A percentile compares a stretch with the other conserved stretches of the same genome.
These are phyloP conservation scores for Channallabes apus DNA, from an alignment of 2,797 vertebrate species.

Conservation along the genomic window DNA sequence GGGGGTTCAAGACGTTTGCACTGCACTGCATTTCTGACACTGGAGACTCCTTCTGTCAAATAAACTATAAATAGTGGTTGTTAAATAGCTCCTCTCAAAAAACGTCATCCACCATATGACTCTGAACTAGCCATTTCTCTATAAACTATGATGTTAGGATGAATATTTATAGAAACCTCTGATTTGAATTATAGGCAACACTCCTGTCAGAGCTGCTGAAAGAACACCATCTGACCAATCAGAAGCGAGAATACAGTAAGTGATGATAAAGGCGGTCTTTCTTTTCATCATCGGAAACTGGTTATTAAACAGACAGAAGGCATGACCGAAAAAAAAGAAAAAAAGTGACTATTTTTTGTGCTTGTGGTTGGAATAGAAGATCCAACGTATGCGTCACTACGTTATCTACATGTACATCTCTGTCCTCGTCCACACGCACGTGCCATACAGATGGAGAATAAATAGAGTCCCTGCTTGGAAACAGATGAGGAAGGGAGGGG, in stretches of 20 bases:
- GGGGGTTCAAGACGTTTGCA: too few species aligned
- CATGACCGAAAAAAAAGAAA: background rate
- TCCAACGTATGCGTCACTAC: background rate
- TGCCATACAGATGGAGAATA: constrained; percentile 51
- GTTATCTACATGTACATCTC: constrained; percentile 5
- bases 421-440: constrained; percentile 45
- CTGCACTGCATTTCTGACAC: background rate
- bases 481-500: background rate
- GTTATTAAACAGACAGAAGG: background rate
- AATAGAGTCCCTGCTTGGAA: constrained; percentile 21
- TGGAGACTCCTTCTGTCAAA: background rate
- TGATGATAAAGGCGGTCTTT: background rate
- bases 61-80: background rate
- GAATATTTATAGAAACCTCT: background rate
- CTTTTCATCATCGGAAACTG: background rate
- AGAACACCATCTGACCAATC: background rate
- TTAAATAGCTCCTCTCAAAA: background rate
- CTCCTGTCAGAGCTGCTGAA: background rate
- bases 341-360: background rate
- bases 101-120: background rate
- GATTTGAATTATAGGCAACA: background rate
- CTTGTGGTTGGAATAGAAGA: background rate
- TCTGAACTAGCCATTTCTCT: background rate
- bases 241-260: background rate
- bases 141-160: background rate